These are phyloP conservation scores for Encarsia formosa DNA, from an alignment of 2,888 invertebrate genomes.

Conservation along the genomic window DNA sequence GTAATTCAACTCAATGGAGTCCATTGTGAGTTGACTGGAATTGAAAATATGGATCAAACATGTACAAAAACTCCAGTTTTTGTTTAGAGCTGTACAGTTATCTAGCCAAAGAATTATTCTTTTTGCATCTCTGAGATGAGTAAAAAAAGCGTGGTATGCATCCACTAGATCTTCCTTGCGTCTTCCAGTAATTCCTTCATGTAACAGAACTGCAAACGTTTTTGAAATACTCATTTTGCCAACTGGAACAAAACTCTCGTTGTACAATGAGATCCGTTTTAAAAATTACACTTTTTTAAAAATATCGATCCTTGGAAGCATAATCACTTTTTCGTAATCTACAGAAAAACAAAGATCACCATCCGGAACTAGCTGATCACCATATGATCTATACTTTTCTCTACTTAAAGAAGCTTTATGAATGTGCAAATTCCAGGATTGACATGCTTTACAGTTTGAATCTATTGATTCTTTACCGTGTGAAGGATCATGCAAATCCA, in stretches of 20 bases:
- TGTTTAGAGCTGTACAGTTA: slow-evolving; percentile 7
- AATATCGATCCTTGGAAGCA: neutral
- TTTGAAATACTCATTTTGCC: neutral
- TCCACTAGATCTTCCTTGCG: slow-evolving; percentile 9
- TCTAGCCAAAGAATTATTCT: slow-evolving; percentile 11
- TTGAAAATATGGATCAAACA: slow-evolving; percentile 9
- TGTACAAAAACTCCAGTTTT: slow-evolving; percentile 9
- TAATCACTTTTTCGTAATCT: neutral
- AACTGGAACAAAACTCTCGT: slow-evolving; percentile 1
- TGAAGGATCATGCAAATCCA: too few species aligned
- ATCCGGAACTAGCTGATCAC: neutral
- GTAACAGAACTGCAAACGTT: slow-evolving; percentile 1
- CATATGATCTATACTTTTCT: neutral
- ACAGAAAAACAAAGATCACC: neutral
- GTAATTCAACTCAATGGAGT: slow-evolving; percentile 1
- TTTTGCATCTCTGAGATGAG: slow-evolving; percentile 3
- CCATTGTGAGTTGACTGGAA: slow-evolving; percentile 1
- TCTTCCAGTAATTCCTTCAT: slow-evolving; percentile 5
- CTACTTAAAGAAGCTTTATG: neutral
- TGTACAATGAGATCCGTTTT: neutral
- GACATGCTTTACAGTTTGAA: neutral
- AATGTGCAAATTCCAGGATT: neutral
- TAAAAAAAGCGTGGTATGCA: slow-evolving; percentile 4
- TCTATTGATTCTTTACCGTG: neutral
- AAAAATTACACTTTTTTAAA: neutral